phyloP scores from a whole-genome alignment of 2,888 invertebrate genomes.

The Trichopria drosophilae region DNA sequence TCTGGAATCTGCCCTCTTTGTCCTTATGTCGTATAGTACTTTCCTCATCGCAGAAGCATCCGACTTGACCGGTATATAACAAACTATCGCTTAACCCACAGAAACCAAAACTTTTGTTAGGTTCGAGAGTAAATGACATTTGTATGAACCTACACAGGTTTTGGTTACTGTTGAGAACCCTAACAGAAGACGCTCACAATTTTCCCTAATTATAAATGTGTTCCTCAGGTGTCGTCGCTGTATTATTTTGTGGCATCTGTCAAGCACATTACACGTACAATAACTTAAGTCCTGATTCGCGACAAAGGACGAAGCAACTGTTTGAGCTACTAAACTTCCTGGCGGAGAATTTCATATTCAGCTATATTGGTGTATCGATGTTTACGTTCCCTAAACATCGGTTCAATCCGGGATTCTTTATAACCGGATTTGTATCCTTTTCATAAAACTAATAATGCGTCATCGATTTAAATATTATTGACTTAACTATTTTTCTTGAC shows the following conservation, averaged over 20 bases:
- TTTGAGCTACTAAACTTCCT: slow-evolving; percentile 82
- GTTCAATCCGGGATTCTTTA: slow-evolving; percentile 89
- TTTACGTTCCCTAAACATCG: slow-evolving; percentile 96
- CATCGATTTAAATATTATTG: neutral
- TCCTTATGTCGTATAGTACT: slow-evolving; percentile 96
- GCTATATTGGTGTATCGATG: slow-evolving; percentile 98
- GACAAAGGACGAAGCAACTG: slow-evolving; percentile 58
- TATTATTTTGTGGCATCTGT: slow-evolving; percentile 97
- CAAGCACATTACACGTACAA: slow-evolving; percentile 99
- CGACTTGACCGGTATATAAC: slow-evolving; percentile 89
- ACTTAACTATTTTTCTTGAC: slow-evolving; percentile 3
- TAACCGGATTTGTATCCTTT: slow-evolving; percentile 93
- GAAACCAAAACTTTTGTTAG: too few species aligned
- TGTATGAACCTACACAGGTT: too few species aligned
- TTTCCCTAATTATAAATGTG: slow-evolving; percentile 28
- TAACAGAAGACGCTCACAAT: too few species aligned
- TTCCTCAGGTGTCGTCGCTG: slow-evolving; percentile 88
- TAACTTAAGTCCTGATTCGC: slow-evolving; percentile 57
- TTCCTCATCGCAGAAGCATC: slow-evolving; percentile 96
- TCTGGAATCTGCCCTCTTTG: slow-evolving; percentile 93
- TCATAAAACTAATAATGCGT: neutral
- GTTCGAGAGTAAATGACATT: too few species aligned
- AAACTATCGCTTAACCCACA: too few species aligned
- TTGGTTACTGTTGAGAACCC: too few species aligned
- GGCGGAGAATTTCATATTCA: slow-evolving; percentile 97